Conservation (phyloP, 2,888 invertebrate genomes). For the Pandemis corylana region DNA sequence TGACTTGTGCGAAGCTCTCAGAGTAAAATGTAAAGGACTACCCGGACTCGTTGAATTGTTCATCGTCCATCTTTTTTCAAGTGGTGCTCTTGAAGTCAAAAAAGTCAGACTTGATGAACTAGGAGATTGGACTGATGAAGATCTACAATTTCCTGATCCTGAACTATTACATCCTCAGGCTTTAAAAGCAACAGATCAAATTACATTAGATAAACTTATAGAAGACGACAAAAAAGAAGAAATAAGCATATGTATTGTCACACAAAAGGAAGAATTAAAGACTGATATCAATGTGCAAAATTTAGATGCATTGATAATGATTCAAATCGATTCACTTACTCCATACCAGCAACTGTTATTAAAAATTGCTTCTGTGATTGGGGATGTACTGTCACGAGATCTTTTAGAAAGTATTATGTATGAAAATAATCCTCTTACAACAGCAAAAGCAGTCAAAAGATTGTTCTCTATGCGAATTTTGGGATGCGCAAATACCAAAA, state of each 20-base stretch:
- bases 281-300: constrained; percentile 73
- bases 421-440: constrained; percentile 76
- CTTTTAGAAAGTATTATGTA: constrained; percentile 83
- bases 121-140: constrained; percentile 55
- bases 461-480: constrained; percentile 83
- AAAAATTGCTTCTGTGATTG: constrained; percentile 86
- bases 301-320: constrained; percentile 78
- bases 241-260: constrained; percentile 67
- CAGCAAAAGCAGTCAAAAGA: constrained; percentile 82
- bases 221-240: constrained; percentile 59
- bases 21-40: constrained; percentile 74
- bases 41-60: constrained; percentile 84
- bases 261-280: constrained; percentile 66
- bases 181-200: constrained; percentile 63
- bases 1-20: constrained; percentile 78
- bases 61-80: constrained; percentile 80
- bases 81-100: constrained; percentile 69
- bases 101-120: constrained; percentile 62
- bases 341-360: constrained; percentile 86
- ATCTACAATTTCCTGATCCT: constrained; percentile 71
- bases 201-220: constrained; percentile 60
- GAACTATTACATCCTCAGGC: constrained; percentile 67
- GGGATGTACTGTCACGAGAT: constrained; percentile 80
- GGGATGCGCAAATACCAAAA: constrained; percentile 76
- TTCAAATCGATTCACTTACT: constrained; percentile 84